Conservation (phyloP, 92 coral and sea anemone species). For the Porites lobata region DNA sequence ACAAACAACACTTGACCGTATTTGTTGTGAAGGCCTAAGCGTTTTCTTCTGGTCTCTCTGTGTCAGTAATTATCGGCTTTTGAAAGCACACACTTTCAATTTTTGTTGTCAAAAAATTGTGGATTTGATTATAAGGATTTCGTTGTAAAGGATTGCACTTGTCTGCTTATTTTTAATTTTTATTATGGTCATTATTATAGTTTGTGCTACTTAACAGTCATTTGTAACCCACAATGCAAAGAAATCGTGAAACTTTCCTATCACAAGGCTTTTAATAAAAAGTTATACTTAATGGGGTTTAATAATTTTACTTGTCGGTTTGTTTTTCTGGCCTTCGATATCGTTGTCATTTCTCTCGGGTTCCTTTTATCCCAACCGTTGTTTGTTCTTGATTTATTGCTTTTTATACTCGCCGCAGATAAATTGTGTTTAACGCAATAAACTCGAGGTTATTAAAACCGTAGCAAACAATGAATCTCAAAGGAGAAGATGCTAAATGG, state of each 20-base stretch:
- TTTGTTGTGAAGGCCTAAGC: conserved; percentile 6
- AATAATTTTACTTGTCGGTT: conserved; percentile 28
- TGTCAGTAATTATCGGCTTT: conserved; percentile 30
- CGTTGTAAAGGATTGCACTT: conserved; percentile 49
- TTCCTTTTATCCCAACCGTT: conserved; percentile 60
- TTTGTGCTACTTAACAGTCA: conserved; percentile 1
- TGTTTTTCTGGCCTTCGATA: conserved; percentile 19
- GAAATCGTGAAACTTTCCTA: neutral
- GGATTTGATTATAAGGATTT: conserved; percentile 69
- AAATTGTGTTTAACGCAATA: conserved; percentile 83
- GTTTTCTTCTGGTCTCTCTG: neutral
- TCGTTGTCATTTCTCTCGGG: conserved; percentile 32
- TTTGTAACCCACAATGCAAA: neutral
- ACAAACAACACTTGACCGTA: neutral
- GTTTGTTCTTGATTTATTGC: conserved; percentile 88
- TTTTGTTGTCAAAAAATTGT: conserved; percentile 61
- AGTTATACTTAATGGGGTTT: neutral
- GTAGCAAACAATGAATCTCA: conserved; percentile 60
- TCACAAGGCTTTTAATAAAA: neutral
- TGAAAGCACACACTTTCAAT: conserved; percentile 17
- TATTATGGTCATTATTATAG: no score
- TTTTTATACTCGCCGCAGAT: conserved; percentile 81
- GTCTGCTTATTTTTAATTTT: conserved; percentile 23
- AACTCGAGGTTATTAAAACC: conserved; percentile 83
- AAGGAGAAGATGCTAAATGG: conserved; percentile 48